phyloP scores from a whole-genome alignment of 2,113 vertebrate species.

The Brienomyrus brachyistius region DNA sequence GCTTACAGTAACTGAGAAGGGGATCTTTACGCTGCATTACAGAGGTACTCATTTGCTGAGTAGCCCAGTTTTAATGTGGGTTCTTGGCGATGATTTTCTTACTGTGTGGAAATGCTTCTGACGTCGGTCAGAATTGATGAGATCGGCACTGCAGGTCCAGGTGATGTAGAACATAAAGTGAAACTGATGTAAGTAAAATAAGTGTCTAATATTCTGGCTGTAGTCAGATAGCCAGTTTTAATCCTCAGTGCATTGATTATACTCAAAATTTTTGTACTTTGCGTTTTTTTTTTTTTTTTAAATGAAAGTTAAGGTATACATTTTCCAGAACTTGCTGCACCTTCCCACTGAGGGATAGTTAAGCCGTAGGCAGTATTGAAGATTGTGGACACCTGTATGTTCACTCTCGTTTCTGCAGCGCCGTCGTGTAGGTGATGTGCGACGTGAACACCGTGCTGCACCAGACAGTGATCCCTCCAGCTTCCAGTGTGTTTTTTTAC shows the following conservation, averaged over 20 bases:
- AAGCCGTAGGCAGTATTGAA: constrained; percentile 5
- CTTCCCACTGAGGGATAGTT: background rate
- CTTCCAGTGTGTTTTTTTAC: background rate
- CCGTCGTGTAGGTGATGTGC: no score
- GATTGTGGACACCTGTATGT: background rate
- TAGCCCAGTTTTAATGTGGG: background rate
- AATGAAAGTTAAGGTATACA: background rate
- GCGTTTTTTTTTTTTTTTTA: background rate
- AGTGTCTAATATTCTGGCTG: background rate
- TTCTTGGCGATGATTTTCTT: background rate
- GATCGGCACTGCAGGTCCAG: background rate
- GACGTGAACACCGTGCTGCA: background rate
- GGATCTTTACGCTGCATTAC: background rate
- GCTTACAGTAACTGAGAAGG: background rate
- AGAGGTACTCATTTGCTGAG: background rate
- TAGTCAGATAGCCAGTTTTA: background rate
- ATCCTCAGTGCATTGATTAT: background rate
- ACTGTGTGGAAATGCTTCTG: background rate
- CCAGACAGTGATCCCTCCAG: background rate
- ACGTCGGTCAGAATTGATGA: background rate
- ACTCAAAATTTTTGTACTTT: background rate
- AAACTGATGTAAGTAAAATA: no score
- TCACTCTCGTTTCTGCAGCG: background rate
- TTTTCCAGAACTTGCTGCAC: background rate
- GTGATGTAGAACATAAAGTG: background rate